Evolutionary conservation across 2,888 invertebrate species (phyloP).

Genomic region (Athalia circularis): DNA sequence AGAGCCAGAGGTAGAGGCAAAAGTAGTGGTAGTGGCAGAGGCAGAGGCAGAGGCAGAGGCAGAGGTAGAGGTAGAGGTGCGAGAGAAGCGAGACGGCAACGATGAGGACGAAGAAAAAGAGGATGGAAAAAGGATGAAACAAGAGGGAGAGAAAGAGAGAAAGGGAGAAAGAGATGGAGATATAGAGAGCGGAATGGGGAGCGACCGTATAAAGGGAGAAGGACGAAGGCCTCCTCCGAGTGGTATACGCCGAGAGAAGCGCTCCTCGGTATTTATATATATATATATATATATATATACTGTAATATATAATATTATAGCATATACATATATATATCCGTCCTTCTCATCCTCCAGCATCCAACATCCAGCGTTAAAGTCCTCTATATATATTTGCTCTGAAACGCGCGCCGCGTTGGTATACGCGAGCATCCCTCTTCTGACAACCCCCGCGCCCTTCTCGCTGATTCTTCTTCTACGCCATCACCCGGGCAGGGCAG

Average conservation of each 20-base stretch:
- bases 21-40: not conserved
- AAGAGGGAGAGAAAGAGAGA: slow-evolving; percentile 5
- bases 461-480: slow-evolving; percentile 6
- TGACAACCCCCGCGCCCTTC: slow-evolving; percentile 8
- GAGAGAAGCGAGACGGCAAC: slow-evolving; percentile 30
- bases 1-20: slow-evolving; percentile 1
- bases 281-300: too few species aligned
- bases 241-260: slow-evolving; percentile 29
- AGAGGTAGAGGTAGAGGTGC: slow-evolving; percentile 16
- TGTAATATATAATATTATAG: too few species aligned
- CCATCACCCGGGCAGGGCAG: slow-evolving; percentile 33
- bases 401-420: slow-evolving; percentile 35
- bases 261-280: slow-evolving; percentile 5
- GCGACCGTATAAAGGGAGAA: not conserved
- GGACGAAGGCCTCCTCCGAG: slow-evolving; percentile 30
- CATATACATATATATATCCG: not conserved
- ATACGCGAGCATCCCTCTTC: slow-evolving; percentile 38
- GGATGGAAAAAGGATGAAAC: slow-evolving; percentile 6
- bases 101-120: slow-evolving; percentile 25
- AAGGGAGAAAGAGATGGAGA: not conserved
- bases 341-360: slow-evolving; percentile 25
- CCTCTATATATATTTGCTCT: slow-evolving; percentile 18
- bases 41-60: slow-evolving; percentile 6
- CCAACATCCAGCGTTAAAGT: slow-evolving; percentile 26
- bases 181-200: not conserved